These are phyloP conservation scores for Cybosia mesomella DNA, from an alignment of 2,888 invertebrate species.

Conservation along the genomic window DNA sequence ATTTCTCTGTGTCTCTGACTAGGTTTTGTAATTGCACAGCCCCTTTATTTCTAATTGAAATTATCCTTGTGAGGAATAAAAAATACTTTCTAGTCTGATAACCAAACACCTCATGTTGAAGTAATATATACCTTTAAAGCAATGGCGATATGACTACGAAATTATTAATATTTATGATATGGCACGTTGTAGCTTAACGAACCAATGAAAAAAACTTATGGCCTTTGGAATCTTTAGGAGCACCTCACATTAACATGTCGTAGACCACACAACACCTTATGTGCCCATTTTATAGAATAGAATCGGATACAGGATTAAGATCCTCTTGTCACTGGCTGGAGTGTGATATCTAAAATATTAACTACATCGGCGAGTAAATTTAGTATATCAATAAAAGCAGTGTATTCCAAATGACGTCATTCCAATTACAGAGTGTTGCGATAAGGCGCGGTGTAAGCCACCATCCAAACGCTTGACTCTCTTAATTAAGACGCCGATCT, in stretches of 20 bases:
- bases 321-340: neutral
- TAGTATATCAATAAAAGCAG: constrained; percentile 31
- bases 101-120: too few relatives aligned
- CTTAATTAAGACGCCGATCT: constrained; percentile 51
- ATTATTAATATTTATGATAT: too few relatives aligned
- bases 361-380: neutral
- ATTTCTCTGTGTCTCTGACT: too few relatives aligned
- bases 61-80: too few relatives aligned
- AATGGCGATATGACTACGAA: too few relatives aligned
- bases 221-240: neutral
- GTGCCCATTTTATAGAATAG: neutral
- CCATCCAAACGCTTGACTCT: constrained; percentile 45
- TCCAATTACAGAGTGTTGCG: constrained; percentile 49
- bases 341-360: too few relatives aligned
- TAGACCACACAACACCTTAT: neutral
- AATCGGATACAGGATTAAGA: neutral
- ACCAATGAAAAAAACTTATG: too few relatives aligned
- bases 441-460: constrained; percentile 47
- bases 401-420: constrained; percentile 42
- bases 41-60: too few relatives aligned
- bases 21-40: too few relatives aligned
- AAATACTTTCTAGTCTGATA: too few relatives aligned
- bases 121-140: too few relatives aligned
- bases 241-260: neutral
- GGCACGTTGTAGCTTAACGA: neutral